Evolutionary conservation across 1,140 invertebrate species (phyloP).

Genomic region (Pissodes strobi): DNA sequence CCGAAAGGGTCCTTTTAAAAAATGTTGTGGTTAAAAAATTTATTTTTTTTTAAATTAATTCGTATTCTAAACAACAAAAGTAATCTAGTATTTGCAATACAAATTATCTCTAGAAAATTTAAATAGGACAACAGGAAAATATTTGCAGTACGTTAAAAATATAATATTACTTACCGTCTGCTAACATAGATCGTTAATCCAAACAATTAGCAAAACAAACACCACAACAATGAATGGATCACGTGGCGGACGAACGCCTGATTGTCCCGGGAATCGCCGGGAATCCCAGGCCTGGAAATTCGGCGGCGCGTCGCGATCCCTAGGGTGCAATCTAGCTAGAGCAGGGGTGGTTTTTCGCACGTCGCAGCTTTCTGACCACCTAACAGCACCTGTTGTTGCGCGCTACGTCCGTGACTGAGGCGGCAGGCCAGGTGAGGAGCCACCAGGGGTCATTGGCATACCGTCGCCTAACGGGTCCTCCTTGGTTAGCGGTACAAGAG

Average conservation of each 20-base stretch:
- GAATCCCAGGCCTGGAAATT: background rate
- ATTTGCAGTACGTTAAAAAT: no score
- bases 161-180: background rate
- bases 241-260: background rate
- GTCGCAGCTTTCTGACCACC: slow-evolving; percentile 10
- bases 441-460: slow-evolving; percentile 53
- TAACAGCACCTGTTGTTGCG: slow-evolving; percentile 51
- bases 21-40: no score
- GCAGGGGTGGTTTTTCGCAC: slow-evolving; percentile 4
- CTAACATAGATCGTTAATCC: background rate
- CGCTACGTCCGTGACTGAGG: slow-evolving; percentile 51
- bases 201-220: no score
- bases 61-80: no score
- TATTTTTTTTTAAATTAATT: no score
- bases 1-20: no score
- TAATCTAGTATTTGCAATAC: no score
- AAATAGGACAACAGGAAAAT: no score
- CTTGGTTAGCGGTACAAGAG: slow-evolving; percentile 52
- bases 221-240: no score
- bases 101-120: no score
- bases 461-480: slow-evolving; percentile 46
- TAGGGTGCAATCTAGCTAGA: background rate
- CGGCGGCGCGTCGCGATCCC: background rate
- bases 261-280: background rate
- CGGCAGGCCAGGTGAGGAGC: slow-evolving; percentile 50